Evolutionary conservation across 2,888 invertebrate genomes (phyloP).

Genomic region (Sminthurides aquaticus): DNA sequence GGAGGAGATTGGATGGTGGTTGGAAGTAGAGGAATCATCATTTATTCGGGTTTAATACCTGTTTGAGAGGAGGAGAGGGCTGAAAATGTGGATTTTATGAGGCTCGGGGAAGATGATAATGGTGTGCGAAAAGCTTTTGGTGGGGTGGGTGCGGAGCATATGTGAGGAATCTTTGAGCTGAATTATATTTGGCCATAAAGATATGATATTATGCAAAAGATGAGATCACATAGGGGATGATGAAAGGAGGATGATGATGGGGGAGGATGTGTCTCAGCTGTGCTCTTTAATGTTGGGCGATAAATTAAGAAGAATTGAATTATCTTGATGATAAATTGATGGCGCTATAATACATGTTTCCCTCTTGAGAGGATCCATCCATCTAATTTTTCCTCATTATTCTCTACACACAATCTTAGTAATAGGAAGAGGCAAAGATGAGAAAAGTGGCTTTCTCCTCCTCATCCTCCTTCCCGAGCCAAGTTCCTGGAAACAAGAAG

Average conservation of each 20-base stretch:
- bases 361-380: neutral
- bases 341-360: neutral
- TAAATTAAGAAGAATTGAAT: constrained; percentile 23
- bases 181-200: neutral
- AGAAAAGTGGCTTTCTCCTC: neutral
- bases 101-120: neutral
- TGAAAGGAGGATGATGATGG: neutral
- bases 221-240: neutral
- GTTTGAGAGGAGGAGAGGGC: neutral
- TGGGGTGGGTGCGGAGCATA: neutral
- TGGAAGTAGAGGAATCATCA: neutral
- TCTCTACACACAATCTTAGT: neutral
- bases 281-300: constrained; percentile 19
- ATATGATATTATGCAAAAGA: neutral
- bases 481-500: too few species aligned
- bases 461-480: too few species aligned
- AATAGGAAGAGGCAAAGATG: neutral
- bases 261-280: constrained; percentile 14
- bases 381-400: constrained; percentile 21
- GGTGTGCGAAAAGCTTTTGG: neutral
- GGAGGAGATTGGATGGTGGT: neutral
- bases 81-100: neutral
- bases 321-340: constrained; percentile 16
- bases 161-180: neutral
- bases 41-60: neutral